Evolutionary conservation across 2,888 invertebrate genomes (phyloP), one percentile per base, ranked within the genome.

Genomic region (Catocala nupta): DNA sequence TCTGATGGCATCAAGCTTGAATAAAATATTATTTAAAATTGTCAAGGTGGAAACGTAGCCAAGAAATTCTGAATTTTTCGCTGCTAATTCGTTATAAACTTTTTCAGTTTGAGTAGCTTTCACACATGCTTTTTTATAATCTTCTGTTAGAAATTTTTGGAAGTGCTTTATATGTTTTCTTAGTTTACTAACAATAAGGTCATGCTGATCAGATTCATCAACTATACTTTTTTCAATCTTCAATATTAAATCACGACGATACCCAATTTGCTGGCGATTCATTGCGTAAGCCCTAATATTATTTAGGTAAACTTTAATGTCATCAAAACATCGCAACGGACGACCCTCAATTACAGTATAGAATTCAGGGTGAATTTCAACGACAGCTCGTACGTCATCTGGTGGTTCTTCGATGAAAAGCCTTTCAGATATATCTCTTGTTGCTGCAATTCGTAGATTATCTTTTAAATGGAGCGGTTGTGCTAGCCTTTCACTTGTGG

Each of bases 291-390:
- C 78, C 36, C 95, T 89, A 59, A 94, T 92, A 62, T 95, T 95
- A 42, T 90, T 90, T 5, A 96, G 83, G 78, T 96, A 96, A 8
- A 95, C 91, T 70, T 94, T 91, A 54, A 95, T 91, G 65, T 95
- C 95, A 69, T 96, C 95, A 71, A 93, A 95, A 73, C 95, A 94
- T 55, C 94, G 90, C 34, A 96, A 90, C 0, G 96, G 95, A 42
- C 96, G 92, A 7, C 96, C 96, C 83, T 95, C 95, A 43, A 96
- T 93, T 44, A 95, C 95, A 0, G 94, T 94, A 81, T 96, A 96
- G 83, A 96, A 96, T 68, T 95, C 94, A 0, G 96, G 95, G 81
- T 96, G 96, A 45, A 96, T 93, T 84, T 96, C 96, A 12, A 95
- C 91, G 54, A 96, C 95, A 1, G 96, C 95, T 70, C 94, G 93